phyloP scores from a whole-genome alignment of 2,888 invertebrate genomes.

The Crematogaster levior region DNA sequence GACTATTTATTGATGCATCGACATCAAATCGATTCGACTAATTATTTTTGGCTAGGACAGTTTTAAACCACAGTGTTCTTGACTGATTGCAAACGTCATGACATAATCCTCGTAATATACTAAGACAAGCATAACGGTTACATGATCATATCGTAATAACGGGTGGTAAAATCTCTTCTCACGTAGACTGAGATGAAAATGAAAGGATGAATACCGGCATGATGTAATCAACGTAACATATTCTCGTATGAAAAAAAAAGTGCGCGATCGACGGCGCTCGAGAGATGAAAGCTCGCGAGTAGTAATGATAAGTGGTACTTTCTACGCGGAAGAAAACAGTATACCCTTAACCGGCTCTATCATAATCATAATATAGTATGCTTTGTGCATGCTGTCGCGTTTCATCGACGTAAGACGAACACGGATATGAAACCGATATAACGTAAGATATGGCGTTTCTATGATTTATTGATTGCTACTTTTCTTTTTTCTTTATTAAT shows the following conservation, averaged over 20 bases:
- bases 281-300: conserved; percentile 44
- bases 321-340: conserved; percentile 76
- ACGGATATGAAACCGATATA: not conserved
- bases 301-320: conserved; percentile 70
- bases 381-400: not conserved
- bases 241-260: conserved; percentile 30
- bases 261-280: not conserved
- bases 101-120: conserved; percentile 52
- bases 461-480: not conserved
- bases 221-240: conserved; percentile 41
- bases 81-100: conserved; percentile 23
- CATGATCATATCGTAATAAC: not conserved
- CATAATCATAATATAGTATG: not conserved
- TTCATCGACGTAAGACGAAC: not conserved
- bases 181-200: not conserved
- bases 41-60: too few species aligned
- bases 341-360: conserved; percentile 25
- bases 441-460: not conserved
- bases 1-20: too few species aligned
- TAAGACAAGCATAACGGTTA: not conserved
- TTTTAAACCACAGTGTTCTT: not conserved
- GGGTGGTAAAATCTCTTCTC: conserved; percentile 8
- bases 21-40: too few species aligned
- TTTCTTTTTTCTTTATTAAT: not conserved
- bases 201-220: not conserved